A percentile compares a stretch with the other conserved stretches of the same genome.
phyloP scores from a whole-genome alignment of 2,888 invertebrate genomes.

The Tortricodes alternella region DNA sequence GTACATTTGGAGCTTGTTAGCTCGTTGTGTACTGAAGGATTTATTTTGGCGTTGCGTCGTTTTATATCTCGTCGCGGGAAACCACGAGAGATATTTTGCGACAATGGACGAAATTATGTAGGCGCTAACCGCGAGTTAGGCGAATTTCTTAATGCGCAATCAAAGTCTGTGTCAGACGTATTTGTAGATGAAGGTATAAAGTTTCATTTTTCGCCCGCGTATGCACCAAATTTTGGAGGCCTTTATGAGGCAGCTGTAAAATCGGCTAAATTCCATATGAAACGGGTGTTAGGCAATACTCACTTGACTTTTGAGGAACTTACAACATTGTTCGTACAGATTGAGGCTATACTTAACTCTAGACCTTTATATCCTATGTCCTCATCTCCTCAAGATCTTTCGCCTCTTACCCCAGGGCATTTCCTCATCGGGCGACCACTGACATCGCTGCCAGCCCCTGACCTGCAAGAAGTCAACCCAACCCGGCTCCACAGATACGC shows the following conservation, averaged over 20 bases:
- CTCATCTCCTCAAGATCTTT: background rate
- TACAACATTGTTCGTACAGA: conserved; percentile 20
- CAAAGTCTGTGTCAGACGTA: conserved; percentile 8
- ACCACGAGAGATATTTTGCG: conserved; percentile 16
- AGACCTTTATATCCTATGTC: background rate
- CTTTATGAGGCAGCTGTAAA: conserved; percentile 17
- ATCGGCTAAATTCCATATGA: conserved; percentile 14
- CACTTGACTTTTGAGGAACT: conserved; percentile 34
- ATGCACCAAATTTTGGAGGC: conserved; percentile 13
- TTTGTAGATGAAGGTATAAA: conserved; percentile 5
- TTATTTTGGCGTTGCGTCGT: conserved; percentile 21
- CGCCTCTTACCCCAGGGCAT: background rate
- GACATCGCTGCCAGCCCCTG: background rate
- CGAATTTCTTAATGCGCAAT: conserved; percentile 2
- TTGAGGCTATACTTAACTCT: conserved; percentile 21
- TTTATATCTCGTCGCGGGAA: conserved; percentile 26
- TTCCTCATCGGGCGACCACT: background rate
- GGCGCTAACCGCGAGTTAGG: conserved; percentile 15
- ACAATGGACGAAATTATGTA: conserved; percentile 24
- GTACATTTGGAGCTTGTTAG: conserved; percentile 28
- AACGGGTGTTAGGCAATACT: conserved; percentile 29
- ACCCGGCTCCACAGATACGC: background rate
- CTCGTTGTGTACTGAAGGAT: conserved; percentile 15
- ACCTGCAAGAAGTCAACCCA: background rate
- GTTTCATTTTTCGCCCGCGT: background rate